Evolutionary conservation across 1,140 invertebrate species (phyloP).

Genomic region (Panagrolaimus sp.): DNA sequence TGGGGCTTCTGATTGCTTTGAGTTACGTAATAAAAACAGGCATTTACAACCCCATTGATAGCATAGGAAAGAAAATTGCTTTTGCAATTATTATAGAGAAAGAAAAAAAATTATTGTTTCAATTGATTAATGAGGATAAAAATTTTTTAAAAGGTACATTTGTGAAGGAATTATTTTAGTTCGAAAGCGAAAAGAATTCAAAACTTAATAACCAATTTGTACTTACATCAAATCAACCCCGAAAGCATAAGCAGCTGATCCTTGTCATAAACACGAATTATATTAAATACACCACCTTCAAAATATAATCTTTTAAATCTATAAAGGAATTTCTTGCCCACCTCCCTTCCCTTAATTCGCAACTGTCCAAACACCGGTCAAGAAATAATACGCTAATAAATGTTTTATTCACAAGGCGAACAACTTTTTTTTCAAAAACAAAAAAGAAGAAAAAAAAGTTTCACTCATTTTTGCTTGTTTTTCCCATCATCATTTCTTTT

Average conservation of each 20-base stretch:
- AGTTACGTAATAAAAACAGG: no score
- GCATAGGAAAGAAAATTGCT: no score
- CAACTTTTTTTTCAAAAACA: not conserved
- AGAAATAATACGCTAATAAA: constrained; percentile 13
- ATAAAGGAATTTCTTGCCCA: not conserved
- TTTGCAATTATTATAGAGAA: no score
- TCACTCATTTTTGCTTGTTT: not conserved
- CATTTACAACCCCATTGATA: no score
- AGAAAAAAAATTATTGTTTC: no score
- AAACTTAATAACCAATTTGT: not conserved
- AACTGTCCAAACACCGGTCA: constrained; percentile 5
- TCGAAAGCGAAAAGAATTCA: no score
- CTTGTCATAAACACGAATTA: not conserved
- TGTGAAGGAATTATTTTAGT: no score
- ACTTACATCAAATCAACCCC: not conserved
- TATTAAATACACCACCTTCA: not conserved
- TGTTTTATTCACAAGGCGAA: constrained; percentile 10
- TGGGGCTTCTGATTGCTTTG: no score
- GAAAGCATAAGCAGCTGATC: not conserved
- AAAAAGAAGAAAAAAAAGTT: not conserved
- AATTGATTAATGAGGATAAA: no score
- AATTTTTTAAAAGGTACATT: no score
- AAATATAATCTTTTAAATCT: not conserved
- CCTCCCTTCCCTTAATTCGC: not conserved
- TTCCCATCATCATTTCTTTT: no score